A percentile compares a stretch with the other conserved stretches of the same genome.
phyloP scores from a whole-genome alignment of 2,888 invertebrate genomes.

The Drosophila cognata region DNA sequence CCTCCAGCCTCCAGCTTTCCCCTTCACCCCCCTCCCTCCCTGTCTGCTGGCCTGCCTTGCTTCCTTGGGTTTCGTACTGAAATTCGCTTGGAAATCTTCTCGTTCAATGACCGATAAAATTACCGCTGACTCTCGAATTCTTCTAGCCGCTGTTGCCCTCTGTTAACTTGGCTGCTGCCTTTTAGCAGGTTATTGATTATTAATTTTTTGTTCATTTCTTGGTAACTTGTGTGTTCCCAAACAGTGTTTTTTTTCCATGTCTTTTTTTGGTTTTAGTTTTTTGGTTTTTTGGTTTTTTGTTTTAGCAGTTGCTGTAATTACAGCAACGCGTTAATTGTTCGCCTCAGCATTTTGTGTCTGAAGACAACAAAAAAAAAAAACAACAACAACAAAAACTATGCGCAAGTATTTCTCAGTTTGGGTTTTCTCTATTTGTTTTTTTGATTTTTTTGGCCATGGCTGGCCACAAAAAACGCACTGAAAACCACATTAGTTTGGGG shows the following conservation, averaged over 20 bases:
- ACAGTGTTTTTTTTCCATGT: slow-evolving; percentile 29
- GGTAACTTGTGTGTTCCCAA: slow-evolving; percentile 45
- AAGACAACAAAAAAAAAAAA: background rate
- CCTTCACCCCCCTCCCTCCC: background rate
- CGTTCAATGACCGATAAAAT: slow-evolving; percentile 80
- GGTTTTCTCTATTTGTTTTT: slow-evolving; percentile 64
- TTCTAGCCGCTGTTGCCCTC: slow-evolving; percentile 1
- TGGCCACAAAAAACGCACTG: slow-evolving; percentile 16
- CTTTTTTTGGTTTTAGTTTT: slow-evolving; percentile 15
- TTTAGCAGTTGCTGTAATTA: slow-evolving; percentile 75
- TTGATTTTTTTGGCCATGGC: slow-evolving; percentile 47
- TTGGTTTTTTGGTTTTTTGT: slow-evolving; percentile 35
- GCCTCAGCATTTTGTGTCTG: slow-evolving; percentile 41
- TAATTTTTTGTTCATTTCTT: slow-evolving; percentile 59
- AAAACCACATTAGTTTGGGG: slow-evolving; percentile 62
- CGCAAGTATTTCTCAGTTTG: slow-evolving; percentile 16
- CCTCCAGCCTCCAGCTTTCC: slow-evolving; percentile 19
- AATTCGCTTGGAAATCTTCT: slow-evolving; percentile 52
- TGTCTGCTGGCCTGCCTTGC: background rate
- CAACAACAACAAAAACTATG: background rate
- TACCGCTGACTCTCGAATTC: slow-evolving; percentile 51
- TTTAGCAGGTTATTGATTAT: slow-evolving; percentile 81
- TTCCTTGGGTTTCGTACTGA: background rate
- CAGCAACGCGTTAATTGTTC: slow-evolving; percentile 79
- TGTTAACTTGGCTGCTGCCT: slow-evolving; percentile 57